Evolutionary conservation across 2,888 invertebrate genomes (phyloP).

Genomic region (Tryphoninae sp.): DNA sequence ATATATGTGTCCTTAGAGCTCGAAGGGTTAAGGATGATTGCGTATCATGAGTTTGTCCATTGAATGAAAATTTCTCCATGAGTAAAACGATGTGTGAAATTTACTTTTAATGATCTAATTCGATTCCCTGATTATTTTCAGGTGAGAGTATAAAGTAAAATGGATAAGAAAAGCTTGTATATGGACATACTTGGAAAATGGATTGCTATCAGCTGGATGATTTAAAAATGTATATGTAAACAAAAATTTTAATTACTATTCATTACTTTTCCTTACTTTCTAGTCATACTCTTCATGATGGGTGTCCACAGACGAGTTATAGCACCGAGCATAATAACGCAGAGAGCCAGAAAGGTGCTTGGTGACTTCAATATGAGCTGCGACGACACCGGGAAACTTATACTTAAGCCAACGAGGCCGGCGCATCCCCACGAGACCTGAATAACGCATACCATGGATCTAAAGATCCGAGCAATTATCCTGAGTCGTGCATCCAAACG

Average conservation of each 20-base stretch:
- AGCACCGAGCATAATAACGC: constrained; percentile 97
- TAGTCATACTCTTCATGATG: constrained; percentile 91
- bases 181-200: too few relatives aligned
- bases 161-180: too few relatives aligned
- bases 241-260: constrained; percentile 8
- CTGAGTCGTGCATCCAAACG: constrained; percentile 37
- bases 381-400: constrained; percentile 97
- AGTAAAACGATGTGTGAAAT: too few relatives aligned
- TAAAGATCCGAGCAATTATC: constrained; percentile 42
- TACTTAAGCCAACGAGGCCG: constrained; percentile 88
- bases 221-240: neutral
- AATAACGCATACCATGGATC: constrained; percentile 53
- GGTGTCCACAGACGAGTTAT: constrained; percentile 98
- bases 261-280: constrained; percentile 70
- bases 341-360: constrained; percentile 93
- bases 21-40: too few relatives aligned
- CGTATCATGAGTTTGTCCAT: too few relatives aligned
- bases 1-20: too few relatives aligned
- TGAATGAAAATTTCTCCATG: too few relatives aligned
- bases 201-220: too few relatives aligned
- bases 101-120: too few relatives aligned
- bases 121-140: too few relatives aligned
- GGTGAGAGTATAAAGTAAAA: too few relatives aligned
- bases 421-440: constrained; percentile 79
- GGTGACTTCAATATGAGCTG: constrained; percentile 99